phyloP scores from a whole-genome alignment of 2,888 invertebrate species.

The Orthosia incerta region DNA sequence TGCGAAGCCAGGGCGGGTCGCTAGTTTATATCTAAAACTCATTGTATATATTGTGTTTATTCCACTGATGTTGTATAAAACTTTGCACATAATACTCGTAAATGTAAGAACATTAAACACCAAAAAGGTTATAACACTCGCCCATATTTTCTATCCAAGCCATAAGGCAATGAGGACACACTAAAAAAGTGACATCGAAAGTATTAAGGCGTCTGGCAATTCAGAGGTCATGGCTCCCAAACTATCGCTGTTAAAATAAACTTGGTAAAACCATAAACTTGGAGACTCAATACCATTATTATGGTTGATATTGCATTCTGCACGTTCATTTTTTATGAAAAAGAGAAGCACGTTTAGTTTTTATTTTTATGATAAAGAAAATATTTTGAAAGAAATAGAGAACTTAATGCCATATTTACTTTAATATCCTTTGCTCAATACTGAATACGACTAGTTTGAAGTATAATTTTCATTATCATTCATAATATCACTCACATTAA shows the following conservation, averaged over 20 bases:
- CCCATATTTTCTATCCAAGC: slow-evolving; percentile 35
- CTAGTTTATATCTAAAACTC: too few relatives aligned
- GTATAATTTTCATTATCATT: too few relatives aligned
- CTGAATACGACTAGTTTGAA: too few relatives aligned
- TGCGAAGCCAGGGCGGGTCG: too few relatives aligned
- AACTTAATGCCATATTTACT: too few relatives aligned
- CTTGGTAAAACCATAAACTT: not conserved
- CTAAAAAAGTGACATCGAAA: slow-evolving; percentile 38
- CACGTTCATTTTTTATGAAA: too few relatives aligned
- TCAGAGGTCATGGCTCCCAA: slow-evolving; percentile 22
- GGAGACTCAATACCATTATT: slow-evolving; percentile 3
- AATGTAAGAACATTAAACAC: slow-evolving; percentile 17
- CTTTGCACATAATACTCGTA: slow-evolving; percentile 17
- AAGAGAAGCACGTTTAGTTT: too few relatives aligned
- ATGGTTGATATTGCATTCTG: slow-evolving; percentile 7
- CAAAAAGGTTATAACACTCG: slow-evolving; percentile 28
- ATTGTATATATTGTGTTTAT: not conserved
- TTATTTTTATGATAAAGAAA: not conserved
- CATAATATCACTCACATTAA: too few relatives aligned
- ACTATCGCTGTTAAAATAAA: slow-evolving; percentile 18
- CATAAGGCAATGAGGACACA: slow-evolving; percentile 40
- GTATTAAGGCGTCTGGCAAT: slow-evolving; percentile 30
- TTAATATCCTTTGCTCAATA: too few relatives aligned
- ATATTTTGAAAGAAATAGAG: not conserved
- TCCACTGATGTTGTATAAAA: not conserved